phyloP scores from a whole-genome alignment of 2,888 invertebrate genomes.

The Lasioglossum pauxillum region DNA sequence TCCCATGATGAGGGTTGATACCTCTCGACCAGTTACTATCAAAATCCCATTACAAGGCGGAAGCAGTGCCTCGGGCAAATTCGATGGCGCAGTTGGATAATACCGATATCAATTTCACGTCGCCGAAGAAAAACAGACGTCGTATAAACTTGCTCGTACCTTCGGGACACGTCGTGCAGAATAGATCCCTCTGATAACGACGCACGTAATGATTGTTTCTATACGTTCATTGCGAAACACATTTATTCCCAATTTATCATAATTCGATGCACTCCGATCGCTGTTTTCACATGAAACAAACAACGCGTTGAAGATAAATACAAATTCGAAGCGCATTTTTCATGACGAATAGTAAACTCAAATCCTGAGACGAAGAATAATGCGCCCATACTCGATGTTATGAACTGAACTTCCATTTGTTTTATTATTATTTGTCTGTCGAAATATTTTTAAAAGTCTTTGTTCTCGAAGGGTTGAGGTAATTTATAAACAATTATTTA shows the following conservation, averaged over 20 bases:
- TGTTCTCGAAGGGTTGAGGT: not conserved
- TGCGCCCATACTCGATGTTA: too few species aligned
- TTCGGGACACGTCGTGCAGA: not conserved
- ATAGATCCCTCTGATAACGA: not conserved
- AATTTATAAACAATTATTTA: not conserved
- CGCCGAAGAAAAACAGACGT: constrained; percentile 57
- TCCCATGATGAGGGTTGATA: constrained; percentile 51
- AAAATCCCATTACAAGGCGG: constrained; percentile 74
- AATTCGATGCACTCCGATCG: not conserved
- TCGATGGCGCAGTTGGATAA: constrained; percentile 65
- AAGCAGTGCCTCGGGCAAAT: constrained; percentile 66
- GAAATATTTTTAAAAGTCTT: not conserved
- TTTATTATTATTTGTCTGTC: too few species aligned
- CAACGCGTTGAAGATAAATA: not conserved
- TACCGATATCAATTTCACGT: constrained; percentile 73
- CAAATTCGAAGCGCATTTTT: not conserved
- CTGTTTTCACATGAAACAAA: not conserved
- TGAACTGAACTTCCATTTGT: too few species aligned
- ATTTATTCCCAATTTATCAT: not conserved
- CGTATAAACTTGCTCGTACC: constrained; percentile 21
- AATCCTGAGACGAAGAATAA: not conserved
- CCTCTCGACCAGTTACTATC: constrained; percentile 69
- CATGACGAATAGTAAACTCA: not conserved
- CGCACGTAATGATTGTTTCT: not conserved
- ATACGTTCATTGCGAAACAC: not conserved